These are phyloP conservation scores for Caenorhabditis wallacei DNA, from an alignment of 2,888 invertebrate genomes.

Conservation along the genomic window DNA sequence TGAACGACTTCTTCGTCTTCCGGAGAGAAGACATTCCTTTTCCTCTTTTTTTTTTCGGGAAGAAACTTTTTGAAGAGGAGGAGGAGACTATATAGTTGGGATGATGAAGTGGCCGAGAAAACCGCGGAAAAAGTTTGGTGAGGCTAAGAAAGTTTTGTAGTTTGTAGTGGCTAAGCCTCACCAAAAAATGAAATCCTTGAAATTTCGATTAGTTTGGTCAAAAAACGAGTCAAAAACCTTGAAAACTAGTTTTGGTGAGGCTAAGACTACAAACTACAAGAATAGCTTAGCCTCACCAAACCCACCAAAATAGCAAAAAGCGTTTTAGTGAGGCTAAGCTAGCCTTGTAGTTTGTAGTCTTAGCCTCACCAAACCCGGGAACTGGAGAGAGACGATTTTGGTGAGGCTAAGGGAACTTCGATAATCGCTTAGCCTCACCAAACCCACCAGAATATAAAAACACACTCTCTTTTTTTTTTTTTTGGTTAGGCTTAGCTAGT, in stretches of 20 bases:
- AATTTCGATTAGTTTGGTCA: neutral
- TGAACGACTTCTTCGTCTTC: constrained; percentile 15
- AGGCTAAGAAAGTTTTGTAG: neutral
- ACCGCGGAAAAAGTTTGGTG: neutral
- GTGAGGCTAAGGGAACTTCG: too few relatives aligned
- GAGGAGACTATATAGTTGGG: too few relatives aligned
- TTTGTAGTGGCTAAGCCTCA: neutral
- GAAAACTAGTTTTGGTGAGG: neutral
- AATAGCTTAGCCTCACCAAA: neutral
- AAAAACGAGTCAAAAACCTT: neutral
- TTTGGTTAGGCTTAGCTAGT: too few relatives aligned
- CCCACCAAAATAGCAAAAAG: too few relatives aligned
- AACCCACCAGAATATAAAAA: too few relatives aligned
- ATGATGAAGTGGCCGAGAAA: neutral
- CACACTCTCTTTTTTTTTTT: too few relatives aligned
- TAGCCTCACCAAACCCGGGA: neutral
- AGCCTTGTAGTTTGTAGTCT: neutral
- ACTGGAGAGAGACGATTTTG: too few relatives aligned
- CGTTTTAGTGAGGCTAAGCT: neutral
- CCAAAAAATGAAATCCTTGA: neutral
- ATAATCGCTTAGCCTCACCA: too few relatives aligned
- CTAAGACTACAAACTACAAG: constrained; percentile 8
- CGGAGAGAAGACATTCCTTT: neutral
- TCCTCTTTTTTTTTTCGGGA: neutral
- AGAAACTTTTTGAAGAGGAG: neutral